These are phyloP conservation scores for Dicrurus megarhynchus DNA, from an alignment of 2,113 vertebrate species.

Conservation along the genomic window DNA sequence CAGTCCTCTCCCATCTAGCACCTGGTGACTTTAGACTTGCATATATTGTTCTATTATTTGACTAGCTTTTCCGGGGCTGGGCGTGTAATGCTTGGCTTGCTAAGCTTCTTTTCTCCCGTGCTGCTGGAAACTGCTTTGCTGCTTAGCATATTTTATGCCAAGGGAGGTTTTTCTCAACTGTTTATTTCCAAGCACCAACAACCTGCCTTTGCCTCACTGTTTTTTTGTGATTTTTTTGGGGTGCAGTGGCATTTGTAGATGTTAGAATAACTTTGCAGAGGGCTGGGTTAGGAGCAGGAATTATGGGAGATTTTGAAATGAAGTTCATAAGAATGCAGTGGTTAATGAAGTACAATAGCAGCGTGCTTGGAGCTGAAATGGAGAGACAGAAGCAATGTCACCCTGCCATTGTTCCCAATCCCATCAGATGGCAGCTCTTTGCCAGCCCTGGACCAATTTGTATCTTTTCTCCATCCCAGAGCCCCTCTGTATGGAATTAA, in stretches of 20 bases:
- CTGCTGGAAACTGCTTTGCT: background rate
- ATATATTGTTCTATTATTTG: constrained; percentile 29
- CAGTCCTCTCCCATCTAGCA: constrained; percentile 23
- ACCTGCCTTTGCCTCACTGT: background rate
- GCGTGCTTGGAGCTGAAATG: background rate
- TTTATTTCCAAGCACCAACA: background rate
- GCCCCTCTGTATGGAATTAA: background rate
- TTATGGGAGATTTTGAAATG: background rate
- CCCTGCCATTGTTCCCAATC: background rate
- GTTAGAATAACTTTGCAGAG: background rate
- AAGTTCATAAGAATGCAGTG: background rate
- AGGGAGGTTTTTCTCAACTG: background rate
- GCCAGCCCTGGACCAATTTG: background rate
- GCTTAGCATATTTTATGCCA: background rate
- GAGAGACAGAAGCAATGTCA: background rate
- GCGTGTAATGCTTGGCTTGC: background rate
- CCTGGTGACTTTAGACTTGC: background rate
- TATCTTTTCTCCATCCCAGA: background rate
- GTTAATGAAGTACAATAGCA: background rate
- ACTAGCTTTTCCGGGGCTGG: background rate
- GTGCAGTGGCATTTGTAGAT: background rate
- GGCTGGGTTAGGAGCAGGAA: background rate
- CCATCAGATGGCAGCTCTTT: background rate
- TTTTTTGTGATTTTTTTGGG: background rate
- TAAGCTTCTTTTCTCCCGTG: background rate